Percentiles rank a stretch among this genome's conserved stretches.
Evolutionary conservation across 2,888 invertebrate genomes (phyloP).

Genomic region (Synanthedon vespiformis): DNA sequence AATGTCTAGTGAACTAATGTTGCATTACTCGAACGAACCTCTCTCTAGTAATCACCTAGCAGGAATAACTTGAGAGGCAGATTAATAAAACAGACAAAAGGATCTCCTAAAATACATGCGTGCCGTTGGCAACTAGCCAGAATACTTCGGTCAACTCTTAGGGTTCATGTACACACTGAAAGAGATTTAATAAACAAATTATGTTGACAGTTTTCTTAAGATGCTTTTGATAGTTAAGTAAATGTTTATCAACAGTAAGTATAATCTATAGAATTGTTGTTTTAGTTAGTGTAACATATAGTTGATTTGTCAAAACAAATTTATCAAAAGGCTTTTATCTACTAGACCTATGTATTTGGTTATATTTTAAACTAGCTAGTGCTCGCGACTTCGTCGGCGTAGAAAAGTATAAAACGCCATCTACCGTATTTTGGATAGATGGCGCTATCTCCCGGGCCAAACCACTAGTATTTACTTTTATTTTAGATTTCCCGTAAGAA

Average conservation of each 20-base stretch:
- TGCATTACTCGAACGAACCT: not conserved
- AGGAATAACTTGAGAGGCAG: constrained; percentile 49
- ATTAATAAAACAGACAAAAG: constrained; percentile 67
- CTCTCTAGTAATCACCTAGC: constrained; percentile 14
- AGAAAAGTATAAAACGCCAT: too few relatives aligned
- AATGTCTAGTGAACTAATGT: not conserved
- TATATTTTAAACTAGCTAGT: too few relatives aligned
- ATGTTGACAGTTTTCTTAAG: not conserved
- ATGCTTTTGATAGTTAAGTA: not conserved
- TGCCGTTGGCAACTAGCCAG: constrained; percentile 40
- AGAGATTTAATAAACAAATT: not conserved
- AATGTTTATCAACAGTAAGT: not conserved
- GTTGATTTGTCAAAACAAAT: too few relatives aligned
- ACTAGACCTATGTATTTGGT: too few relatives aligned
- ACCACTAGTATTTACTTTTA: too few relatives aligned
- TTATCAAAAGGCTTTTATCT: too few relatives aligned
- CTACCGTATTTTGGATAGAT: too few relatives aligned
- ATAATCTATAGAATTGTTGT: too few relatives aligned
- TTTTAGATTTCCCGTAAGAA: too few relatives aligned
- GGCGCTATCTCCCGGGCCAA: too few relatives aligned
- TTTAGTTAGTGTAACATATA: too few relatives aligned
- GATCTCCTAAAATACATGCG: constrained; percentile 53
- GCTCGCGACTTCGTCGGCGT: too few relatives aligned
- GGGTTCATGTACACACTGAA: not conserved
- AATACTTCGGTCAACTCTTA: constrained; percentile 36